Base-by-base conservation (phyloP, 2,113 vertebrate species). In the Sebastes fasciatus region DNA sequence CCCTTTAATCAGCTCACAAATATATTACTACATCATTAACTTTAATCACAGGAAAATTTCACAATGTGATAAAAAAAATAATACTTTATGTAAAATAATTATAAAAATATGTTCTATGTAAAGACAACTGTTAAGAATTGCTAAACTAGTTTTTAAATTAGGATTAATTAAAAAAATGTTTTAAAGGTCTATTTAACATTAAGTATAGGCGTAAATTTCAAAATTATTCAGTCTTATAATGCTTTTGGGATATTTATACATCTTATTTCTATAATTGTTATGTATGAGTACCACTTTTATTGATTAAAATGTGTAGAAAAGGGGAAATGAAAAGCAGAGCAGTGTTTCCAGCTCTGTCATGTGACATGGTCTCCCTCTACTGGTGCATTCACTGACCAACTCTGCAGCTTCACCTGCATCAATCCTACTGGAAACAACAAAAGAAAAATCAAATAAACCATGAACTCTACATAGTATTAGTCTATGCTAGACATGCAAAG, bases 331-430 rank as follows among this genome's bases (percentile, higher is more conserved):
- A 12, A 21, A 54, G 26, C 8, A 43, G 12, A 46, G 58, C 12
- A 21, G 23, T 17, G 0, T 74, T 76, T 34, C 8, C 45, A 77
- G 67, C 62, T n/a, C 26, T 79, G 68, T 77, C 58, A 58, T 84
- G 85, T 86, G 79, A 76, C 90, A 63, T 82, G 82, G 84, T 86
- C 91, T 91, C 93, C 94, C 92, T 93, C 95, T 95, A 85, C 87
- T 93, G 95, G 92, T 92, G 77, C 57, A 60, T 88, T 88, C 68
- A 80, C 55, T 74, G 79, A 87, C 73, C 79, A 71, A 26, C 74
- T 71, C 71, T 81, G 43, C 63, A 77, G 63, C 49, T 62, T 52
- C 65, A 62, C 23, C 23, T 26, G 9, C 69, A 6, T 21, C n/a
- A 78, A 9, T 17, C n/a, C 45, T 4, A 0, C 11, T 58, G 69